Conservation (phyloP, 2,888 invertebrate genomes). For the Cheilosia grossa region DNA sequence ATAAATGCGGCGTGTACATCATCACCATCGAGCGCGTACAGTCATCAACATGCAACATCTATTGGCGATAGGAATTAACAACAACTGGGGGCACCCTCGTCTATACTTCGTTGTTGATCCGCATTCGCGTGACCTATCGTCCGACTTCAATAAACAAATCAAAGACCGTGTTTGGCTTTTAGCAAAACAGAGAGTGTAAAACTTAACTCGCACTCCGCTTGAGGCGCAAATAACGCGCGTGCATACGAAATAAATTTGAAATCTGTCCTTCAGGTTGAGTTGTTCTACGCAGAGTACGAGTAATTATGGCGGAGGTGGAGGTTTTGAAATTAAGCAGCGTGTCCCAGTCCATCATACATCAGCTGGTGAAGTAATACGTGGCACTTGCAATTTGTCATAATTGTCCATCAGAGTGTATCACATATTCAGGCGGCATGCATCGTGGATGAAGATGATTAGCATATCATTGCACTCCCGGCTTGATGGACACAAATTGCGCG, state of each 20-base stretch:
- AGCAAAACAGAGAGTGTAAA: conserved; percentile 34
- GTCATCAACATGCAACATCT: conserved; percentile 25
- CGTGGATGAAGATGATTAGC: conserved; percentile 64
- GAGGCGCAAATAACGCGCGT: conserved; percentile 47
- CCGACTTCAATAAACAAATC: conserved; percentile 72
- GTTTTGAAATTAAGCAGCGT: conserved; percentile 50
- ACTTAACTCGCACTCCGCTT: conserved; percentile 22
- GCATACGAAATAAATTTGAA: conserved; percentile 57
- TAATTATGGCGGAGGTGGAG: neutral
- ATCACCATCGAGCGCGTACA: conserved; percentile 12
- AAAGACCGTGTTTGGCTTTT: conserved; percentile 53
- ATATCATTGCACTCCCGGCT: conserved; percentile 38
- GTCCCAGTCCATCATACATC: conserved; percentile 5
- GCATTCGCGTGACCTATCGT: conserved; percentile 72
- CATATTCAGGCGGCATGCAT: conserved; percentile 53
- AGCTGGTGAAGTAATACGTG: conserved; percentile 5
- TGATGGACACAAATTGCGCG: conserved; percentile 40
- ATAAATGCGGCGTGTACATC: conserved; percentile 65
- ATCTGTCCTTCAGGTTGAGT: conserved; percentile 62
- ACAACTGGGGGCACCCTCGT: conserved; percentile 17
- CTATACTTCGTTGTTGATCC: conserved; percentile 35
- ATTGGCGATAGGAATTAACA: conserved; percentile 61
- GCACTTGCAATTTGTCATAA: conserved; percentile 62
- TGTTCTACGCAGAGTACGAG: conserved; percentile 3
- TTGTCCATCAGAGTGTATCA: conserved; percentile 25